A percentile compares a stretch with the other conserved stretches of the same genome.
phyloP scores from a whole-genome alignment of 2,797 vertebrate species.

The Onychomys arenicola region DNA sequence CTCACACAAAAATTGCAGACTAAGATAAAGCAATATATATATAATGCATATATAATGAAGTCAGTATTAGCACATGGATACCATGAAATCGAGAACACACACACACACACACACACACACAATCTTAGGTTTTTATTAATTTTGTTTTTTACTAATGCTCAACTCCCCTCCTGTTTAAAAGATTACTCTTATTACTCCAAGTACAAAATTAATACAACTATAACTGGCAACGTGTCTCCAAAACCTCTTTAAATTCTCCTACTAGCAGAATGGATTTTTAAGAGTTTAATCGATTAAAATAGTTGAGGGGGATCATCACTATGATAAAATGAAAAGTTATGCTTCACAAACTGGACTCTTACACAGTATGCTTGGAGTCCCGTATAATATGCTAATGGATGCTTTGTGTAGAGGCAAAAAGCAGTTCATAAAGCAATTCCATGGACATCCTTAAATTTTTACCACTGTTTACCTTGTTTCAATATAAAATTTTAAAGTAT shows the following conservation, averaged over 20 bases:
- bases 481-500: neutral
- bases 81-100: neutral
- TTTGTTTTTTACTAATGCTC: neutral
- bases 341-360: neutral
- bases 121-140: neutral
- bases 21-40: neutral
- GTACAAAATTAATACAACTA: constrained; percentile 46
- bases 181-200: neutral
- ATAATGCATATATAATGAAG: neutral
- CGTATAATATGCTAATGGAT: neutral
- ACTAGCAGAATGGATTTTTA: neutral
- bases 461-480: neutral
- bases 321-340: constrained; percentile 7
- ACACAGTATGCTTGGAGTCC: too few relatives aligned
- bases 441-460: neutral
- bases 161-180: neutral
- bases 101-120: neutral
- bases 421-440: neutral
- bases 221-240: neutral
- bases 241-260: constrained; percentile 39
- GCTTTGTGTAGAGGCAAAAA: neutral
- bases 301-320: neutral
- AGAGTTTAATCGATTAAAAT: constrained; percentile 7
- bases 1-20: neutral
- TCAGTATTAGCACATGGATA: neutral